Base-by-base conservation (phyloP, 1,140 invertebrate genomes). In the Dreissena polymorpha region DNA sequence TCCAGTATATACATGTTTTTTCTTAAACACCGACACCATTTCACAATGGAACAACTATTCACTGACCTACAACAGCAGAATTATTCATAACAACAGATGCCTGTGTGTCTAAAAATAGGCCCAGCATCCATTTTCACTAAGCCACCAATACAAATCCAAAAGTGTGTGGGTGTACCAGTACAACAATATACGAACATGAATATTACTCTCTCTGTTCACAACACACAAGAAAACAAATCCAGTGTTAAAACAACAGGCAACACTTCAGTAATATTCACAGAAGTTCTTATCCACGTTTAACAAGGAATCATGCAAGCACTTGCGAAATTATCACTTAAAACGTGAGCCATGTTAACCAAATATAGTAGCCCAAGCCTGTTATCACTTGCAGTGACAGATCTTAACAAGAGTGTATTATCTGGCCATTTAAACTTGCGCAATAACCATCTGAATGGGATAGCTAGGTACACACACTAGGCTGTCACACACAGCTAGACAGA, bases 301-400 rank as follows among this genome's bases (percentile, higher is more conserved):
- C 57, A 64, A n/a, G 13, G 10, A 50, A 71, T n/a, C 51, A 27
- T 74, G 55, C 23, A n/a, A 10, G 60, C 60, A 64, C 14, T 75
- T 39, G 14, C 39, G 16, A 78, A 78, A 53, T 69, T 29, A 78
- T 65, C 75, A 68, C 10, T 29, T 27, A 39, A 80, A 72, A 70
- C 78, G 78, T 80, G 78, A 80, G 51, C 27, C n/a, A 23, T 63
- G n/a, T 18, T 21, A 3, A n/a, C 68, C 78, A 80, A 29, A 71
- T 80, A 80, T 80, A 72, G 78, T 18, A 14, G 10, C 64, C 29
- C 39, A 6, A 39, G 25, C 25, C 0, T 39, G 49, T 70, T 70
- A 27, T 49, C 49, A 10, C 68, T 70, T 39, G 23, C n/a, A 18
- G 39, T 12, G 25, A 39, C 25, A 27, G 25, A 39, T 70, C 16